phyloP scores from a whole-genome alignment of 2,888 invertebrate genomes.

The Microplitis deprimator region DNA sequence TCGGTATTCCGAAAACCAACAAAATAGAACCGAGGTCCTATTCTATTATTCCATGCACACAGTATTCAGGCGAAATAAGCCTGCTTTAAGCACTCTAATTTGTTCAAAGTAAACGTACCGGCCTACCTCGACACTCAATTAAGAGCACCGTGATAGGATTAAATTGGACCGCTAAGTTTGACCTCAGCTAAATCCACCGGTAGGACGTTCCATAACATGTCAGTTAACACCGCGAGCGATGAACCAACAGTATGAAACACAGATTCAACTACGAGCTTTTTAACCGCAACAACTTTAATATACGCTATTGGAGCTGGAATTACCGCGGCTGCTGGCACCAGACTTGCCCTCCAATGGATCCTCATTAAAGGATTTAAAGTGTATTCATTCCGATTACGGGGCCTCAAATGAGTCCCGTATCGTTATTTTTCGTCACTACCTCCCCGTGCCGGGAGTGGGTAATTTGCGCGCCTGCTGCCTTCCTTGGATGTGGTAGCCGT shows the following conservation, averaged over 20 bases:
- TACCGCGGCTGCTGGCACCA: constrained; percentile 82
- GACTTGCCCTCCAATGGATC: constrained; percentile 72
- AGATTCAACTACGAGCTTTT: constrained; percentile 76
- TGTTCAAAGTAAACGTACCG: constrained; percentile 78
- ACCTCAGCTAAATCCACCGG: too few relatives aligned
- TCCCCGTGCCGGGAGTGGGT: constrained; percentile 76
- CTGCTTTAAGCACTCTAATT: constrained; percentile 79
- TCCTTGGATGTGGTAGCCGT: constrained; percentile 82
- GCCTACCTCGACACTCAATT: constrained; percentile 52
- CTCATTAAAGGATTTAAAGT: too few relatives aligned
- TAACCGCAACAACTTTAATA: constrained; percentile 82
- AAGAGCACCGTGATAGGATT: too few relatives aligned
- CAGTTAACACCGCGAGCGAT: too few relatives aligned
- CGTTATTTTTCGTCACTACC: constrained; percentile 81
- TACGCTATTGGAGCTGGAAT: constrained; percentile 76
- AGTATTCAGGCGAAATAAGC: constrained; percentile 65
- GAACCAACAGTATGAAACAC: constrained; percentile 53
- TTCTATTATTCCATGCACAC: too few relatives aligned
- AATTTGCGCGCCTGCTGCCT: constrained; percentile 82
- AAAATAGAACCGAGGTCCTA: too few relatives aligned
- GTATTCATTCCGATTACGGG: too few relatives aligned
- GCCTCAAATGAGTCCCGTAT: too few relatives aligned
- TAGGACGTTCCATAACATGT: too few relatives aligned
- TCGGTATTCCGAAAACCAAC: too few relatives aligned
- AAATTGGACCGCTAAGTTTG: too few relatives aligned